Percentiles rank a stretch among this genome's conserved stretches.
Conservation (phyloP, 37 sponge, comb jelly and placozoan genomes). For the Petrosia ficiformis region DNA sequence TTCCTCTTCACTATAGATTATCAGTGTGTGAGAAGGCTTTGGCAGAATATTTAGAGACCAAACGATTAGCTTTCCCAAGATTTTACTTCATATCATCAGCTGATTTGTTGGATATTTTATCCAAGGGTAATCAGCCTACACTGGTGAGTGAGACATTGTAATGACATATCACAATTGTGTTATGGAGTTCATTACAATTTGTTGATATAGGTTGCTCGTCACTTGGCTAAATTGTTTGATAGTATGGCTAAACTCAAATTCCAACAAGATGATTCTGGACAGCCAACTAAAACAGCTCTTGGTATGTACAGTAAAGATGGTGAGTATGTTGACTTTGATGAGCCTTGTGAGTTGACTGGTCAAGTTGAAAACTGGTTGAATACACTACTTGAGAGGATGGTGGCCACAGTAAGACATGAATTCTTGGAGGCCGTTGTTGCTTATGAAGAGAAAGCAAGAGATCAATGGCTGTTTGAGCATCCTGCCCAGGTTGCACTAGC, state of each 20-base stretch:
- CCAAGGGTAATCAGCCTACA: slow-evolving; percentile 93
- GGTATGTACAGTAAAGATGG: slow-evolving; percentile 99
- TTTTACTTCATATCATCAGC: slow-evolving; percentile 99
- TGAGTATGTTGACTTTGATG: slow-evolving; percentile 90
- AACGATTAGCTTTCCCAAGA: slow-evolving; percentile 98
- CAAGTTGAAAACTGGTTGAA: slow-evolving; percentile 93
- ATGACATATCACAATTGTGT: background rate
- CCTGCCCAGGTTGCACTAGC: slow-evolving; percentile 97
- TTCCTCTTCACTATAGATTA: slow-evolving; percentile 40
- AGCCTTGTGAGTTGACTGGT: slow-evolving; percentile 79
- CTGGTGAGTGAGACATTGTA: slow-evolving; percentile 49
- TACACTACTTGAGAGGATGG: slow-evolving; percentile 76
- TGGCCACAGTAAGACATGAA: slow-evolving; percentile 81
- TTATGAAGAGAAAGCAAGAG: slow-evolving; percentile 97
- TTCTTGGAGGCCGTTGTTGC: slow-evolving; percentile 94
- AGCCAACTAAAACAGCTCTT: slow-evolving; percentile 81
- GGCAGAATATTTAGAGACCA: slow-evolving; percentile 98
- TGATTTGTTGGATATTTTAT: slow-evolving; percentile 95
- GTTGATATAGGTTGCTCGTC: slow-evolving; percentile 76
- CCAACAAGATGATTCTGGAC: slow-evolving; percentile 60
- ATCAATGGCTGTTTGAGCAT: slow-evolving; percentile 98
- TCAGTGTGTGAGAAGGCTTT: slow-evolving; percentile 97
- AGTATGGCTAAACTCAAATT: slow-evolving; percentile 94
- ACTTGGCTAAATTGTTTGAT: slow-evolving; percentile 99
- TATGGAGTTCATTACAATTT: background rate